Conservation (phyloP, 2,888 invertebrate species). For the Lacanobia wlatinum region DNA sequence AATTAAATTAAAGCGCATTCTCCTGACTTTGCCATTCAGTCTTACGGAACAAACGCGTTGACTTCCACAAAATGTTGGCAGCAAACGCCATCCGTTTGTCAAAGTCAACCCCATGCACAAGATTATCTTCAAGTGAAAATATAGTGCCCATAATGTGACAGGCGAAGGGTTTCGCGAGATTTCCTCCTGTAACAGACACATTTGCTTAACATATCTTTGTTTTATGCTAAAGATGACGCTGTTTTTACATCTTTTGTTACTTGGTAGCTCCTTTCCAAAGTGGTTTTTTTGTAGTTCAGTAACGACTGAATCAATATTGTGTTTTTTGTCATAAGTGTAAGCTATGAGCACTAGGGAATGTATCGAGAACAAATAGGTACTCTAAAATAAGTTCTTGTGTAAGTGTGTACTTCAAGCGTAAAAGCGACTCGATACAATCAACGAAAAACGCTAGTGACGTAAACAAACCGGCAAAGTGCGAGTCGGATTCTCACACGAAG, state of each 20-base stretch:
- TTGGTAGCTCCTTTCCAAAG: neutral
- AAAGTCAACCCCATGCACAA: conserved; percentile 46
- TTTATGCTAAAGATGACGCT: conserved; percentile 25
- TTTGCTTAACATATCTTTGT: conserved; percentile 22
- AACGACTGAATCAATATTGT: neutral
- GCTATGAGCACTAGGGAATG: neutral
- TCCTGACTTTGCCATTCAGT: too few species aligned
- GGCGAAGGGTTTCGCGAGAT: conserved; percentile 24
- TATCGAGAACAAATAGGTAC: neutral
- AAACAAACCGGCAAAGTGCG: too few species aligned
- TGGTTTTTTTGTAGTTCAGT: neutral
- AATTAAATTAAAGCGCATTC: too few species aligned
- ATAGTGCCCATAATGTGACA: conserved; percentile 33
- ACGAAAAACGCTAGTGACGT: too few species aligned
- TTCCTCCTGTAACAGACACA: conserved; percentile 31
- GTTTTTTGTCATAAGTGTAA: neutral
- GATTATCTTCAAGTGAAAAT: conserved; percentile 35
- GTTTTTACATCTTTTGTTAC: neutral
- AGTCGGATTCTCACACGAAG: too few species aligned
- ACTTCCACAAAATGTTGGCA: conserved; percentile 13
- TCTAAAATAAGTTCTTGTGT: too few species aligned
- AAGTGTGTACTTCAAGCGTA: too few species aligned
- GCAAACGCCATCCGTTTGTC: conserved; percentile 37
- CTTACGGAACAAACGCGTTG: neutral
- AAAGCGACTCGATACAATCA: too few species aligned